Evolutionary conservation across 1,140 invertebrate genomes (phyloP).

Genomic region (Saccostrea glomerata): DNA sequence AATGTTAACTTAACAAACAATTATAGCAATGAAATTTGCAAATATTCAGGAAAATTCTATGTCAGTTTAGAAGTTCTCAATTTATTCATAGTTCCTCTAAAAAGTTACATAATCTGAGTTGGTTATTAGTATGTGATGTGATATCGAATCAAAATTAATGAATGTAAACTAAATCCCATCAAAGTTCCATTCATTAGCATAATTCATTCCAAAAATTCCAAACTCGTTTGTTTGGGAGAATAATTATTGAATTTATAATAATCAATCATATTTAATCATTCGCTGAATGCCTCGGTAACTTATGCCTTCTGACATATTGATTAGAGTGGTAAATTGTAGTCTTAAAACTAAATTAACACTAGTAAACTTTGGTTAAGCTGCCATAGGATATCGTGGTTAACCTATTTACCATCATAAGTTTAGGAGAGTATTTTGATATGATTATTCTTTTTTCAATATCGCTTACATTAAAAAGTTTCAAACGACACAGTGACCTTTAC

Average conservation of each 20-base stretch:
- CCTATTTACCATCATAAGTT: neutral
- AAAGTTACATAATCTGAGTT: neutral
- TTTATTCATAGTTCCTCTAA: neutral
- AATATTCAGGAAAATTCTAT: too few relatives aligned
- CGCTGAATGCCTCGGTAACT: neutral
- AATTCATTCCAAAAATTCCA: slow-evolving; percentile 29
- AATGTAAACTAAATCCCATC: neutral
- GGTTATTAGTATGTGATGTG: neutral
- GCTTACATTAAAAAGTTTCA: too few relatives aligned
- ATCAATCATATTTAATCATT: neutral
- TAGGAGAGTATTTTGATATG: too few relatives aligned
- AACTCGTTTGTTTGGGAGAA: neutral
- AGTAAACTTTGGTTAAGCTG: neutral
- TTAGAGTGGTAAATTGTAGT: neutral
- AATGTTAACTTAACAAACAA: too few relatives aligned
- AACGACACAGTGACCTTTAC: too few relatives aligned
- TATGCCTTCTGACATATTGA: neutral
- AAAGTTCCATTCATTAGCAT: slow-evolving; percentile 20
- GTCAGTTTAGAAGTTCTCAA: neutral
- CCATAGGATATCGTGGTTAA: neutral
- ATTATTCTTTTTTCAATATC: too few relatives aligned
- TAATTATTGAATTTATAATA: slow-evolving; percentile 32
- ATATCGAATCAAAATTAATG: neutral
- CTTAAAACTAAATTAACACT: neutral
- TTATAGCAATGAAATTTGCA: too few relatives aligned